phyloP scores from a whole-genome alignment of 2,888 invertebrate genomes.

The Drosophila ustulata region DNA sequence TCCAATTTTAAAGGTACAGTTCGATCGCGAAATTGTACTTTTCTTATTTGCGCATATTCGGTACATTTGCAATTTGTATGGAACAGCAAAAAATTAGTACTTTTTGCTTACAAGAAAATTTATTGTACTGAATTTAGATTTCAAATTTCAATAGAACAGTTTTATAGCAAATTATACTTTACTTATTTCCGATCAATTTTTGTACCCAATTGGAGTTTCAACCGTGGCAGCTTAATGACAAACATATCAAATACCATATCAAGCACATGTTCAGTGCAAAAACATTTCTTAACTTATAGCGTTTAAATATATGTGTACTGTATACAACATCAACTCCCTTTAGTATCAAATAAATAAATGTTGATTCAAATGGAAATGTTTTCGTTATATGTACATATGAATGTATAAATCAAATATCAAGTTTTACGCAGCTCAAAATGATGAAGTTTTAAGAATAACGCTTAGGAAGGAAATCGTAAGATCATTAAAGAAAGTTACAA shows the following conservation, averaged over 20 bases:
- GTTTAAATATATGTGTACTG: constrained; percentile 21
- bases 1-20: background rate
- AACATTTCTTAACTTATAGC: constrained; percentile 11
- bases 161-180: background rate
- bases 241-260: constrained; percentile 57
- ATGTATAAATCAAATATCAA: background rate
- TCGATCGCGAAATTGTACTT: background rate
- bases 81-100: too few species aligned
- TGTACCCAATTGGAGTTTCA: background rate
- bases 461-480: too few species aligned
- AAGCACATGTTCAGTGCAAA: constrained; percentile 43
- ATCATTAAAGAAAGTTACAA: too few species aligned
- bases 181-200: background rate
- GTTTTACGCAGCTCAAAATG: too few species aligned
- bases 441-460: too few species aligned
- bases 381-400: background rate
- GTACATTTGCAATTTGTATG: background rate
- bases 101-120: too few species aligned
- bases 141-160: background rate
- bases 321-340: constrained; percentile 20
- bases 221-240: constrained; percentile 2
- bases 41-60: background rate
- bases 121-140: too few species aligned
- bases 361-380: constrained; percentile 16
- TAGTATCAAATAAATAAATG: constrained; percentile 37